Evolutionary conservation across 2,888 invertebrate genomes (phyloP).

Genomic region (Teleiodes luculella): DNA sequence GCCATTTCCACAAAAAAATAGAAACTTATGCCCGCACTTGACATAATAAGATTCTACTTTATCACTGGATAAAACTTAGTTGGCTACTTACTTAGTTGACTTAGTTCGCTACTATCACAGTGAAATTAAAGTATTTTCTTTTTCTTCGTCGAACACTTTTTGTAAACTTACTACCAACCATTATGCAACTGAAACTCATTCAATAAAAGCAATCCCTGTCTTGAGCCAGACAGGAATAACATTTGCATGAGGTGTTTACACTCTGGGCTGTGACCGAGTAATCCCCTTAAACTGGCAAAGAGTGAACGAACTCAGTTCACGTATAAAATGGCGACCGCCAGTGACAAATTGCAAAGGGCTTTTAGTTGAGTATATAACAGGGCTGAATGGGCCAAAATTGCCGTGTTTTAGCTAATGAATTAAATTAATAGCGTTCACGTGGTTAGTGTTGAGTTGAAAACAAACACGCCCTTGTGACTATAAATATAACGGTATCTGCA

Average conservation of each 20-base stretch:
- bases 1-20: too few species aligned
- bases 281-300: background rate
- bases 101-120: too few species aligned
- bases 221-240: background rate
- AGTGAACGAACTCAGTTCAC: background rate
- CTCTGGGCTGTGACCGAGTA: background rate
- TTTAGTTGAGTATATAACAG: slow-evolving; percentile 5
- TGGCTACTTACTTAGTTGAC: too few species aligned
- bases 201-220: too few species aligned
- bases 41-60: too few species aligned
- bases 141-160: too few species aligned
- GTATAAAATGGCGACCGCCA: background rate
- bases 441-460: background rate
- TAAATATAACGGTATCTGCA: background rate
- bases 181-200: too few species aligned
- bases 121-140: too few species aligned
- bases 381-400: slow-evolving; percentile 4
- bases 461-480: background rate
- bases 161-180: too few species aligned
- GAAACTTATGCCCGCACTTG: too few species aligned
- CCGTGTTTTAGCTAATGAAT: slow-evolving; percentile 11
- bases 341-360: slow-evolving; percentile 14
- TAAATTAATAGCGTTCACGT: slow-evolving; percentile 6
- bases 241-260: background rate
- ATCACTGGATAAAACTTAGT: too few species aligned